Evolutionary conservation across 2,888 invertebrate genomes (phyloP).

Genomic region (Cryptocephalus moraei): DNA sequence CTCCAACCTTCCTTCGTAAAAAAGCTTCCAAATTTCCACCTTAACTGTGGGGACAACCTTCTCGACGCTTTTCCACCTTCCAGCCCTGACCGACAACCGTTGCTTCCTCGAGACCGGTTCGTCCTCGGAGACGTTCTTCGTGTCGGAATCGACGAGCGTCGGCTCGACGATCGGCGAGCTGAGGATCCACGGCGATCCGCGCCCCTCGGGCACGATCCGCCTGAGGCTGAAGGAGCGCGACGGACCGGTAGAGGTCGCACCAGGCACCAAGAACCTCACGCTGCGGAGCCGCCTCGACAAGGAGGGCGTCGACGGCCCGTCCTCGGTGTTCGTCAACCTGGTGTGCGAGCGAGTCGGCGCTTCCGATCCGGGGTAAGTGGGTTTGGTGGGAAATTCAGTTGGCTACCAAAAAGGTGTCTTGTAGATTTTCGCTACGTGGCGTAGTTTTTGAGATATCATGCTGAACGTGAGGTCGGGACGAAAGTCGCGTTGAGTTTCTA

Average conservation of each 20-base stretch:
- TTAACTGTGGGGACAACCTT: too few species aligned
- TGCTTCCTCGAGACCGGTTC: conserved; percentile 86
- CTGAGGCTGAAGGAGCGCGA: conserved; percentile 69
- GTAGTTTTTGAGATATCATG: neutral
- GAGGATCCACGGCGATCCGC: conserved; percentile 72
- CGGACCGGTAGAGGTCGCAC: conserved; percentile 66
- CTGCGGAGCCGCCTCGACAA: conserved; percentile 71
- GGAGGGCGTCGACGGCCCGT: conserved; percentile 72
- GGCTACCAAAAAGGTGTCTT: too few species aligned
- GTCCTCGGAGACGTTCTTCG: conserved; percentile 83
- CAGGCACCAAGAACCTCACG: conserved; percentile 72
- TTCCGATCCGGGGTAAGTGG: conserved; percentile 39
- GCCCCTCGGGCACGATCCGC: conserved; percentile 65
- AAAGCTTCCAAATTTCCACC: too few species aligned
- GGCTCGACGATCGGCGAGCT: conserved; percentile 71
- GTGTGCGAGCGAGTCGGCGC: conserved; percentile 71
- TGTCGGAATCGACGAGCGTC: conserved; percentile 73
- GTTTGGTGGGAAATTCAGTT: too few species aligned
- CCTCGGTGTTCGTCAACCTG: conserved; percentile 77
- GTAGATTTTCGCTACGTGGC: neutral
- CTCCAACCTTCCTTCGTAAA: too few species aligned
- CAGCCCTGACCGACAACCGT: conserved; percentile 71
- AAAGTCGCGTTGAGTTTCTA: too few species aligned
- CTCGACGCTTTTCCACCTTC: conserved; percentile 9
- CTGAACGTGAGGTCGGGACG: too few species aligned